Conservation (phyloP, 2,888 invertebrate species). For the Ischnura elegans region DNA sequence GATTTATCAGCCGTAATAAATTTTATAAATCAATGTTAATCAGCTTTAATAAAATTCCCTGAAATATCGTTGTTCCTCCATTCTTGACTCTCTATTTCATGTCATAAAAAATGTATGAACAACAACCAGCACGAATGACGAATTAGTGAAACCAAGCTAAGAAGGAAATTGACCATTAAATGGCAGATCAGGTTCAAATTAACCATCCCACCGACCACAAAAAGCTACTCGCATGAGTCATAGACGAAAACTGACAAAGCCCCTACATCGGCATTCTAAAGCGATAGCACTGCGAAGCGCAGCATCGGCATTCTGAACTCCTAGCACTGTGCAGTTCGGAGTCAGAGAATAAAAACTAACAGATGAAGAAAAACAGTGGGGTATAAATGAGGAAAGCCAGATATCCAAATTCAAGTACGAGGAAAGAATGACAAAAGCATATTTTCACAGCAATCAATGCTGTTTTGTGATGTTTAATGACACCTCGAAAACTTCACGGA, state of each 20-base stretch:
- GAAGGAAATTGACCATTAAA: background rate
- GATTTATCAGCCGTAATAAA: too few relatives aligned
- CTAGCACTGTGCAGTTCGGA: background rate
- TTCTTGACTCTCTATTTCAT: too few relatives aligned
- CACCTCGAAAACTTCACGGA: too few relatives aligned
- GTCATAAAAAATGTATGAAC: too few relatives aligned
- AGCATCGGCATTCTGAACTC: background rate
- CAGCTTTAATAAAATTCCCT: too few relatives aligned
- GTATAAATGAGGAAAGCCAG: too few relatives aligned
- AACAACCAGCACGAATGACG: background rate
- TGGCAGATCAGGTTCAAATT: background rate
- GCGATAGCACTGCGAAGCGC: background rate
- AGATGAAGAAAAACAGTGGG: background rate
- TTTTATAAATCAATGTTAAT: too few relatives aligned
- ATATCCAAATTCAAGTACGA: too few relatives aligned
- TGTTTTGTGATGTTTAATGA: too few relatives aligned
- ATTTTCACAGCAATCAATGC: too few relatives aligned
- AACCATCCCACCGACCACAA: background rate
- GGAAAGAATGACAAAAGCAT: too few relatives aligned
- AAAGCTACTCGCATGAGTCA: background rate
- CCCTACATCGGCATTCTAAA: background rate
- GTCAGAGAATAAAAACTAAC: background rate
- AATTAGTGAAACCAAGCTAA: background rate
- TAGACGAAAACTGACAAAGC: background rate
- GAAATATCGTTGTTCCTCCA: too few relatives aligned